Evolutionary conservation across 2,888 invertebrate genomes (phyloP), one percentile per base, ranked within the genome.

Genomic region (Pristionchus exspectatus): DNA sequence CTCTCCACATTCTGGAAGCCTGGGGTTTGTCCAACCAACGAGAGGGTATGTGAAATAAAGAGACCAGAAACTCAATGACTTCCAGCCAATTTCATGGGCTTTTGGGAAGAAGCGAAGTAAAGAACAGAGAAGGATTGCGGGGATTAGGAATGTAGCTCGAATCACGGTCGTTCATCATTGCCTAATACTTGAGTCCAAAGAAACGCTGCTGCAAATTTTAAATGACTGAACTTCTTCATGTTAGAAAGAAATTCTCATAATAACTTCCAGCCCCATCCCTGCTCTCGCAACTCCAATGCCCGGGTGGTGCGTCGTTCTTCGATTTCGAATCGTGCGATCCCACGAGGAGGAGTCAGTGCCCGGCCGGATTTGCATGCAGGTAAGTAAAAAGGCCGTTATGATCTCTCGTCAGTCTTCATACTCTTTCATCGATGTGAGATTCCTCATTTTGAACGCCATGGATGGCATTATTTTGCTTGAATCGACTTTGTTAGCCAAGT

Each of bases 361-460:
- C 88, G 16, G 72, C 88, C 33, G 88, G 88, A 30, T 87, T 87
- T 24, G 87, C 87, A 10, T 87, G 87, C 21, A n/a, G 87, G 87
- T 87, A 10, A 16, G 84, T 33, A 21, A 24, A 72, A 72, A n/a
- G 59, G 59, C 18, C 2, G 59, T 4, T 18, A 59, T 21, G 59
- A 14, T 59, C n/a, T n/a, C n/a, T n/a, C n/a, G n/a, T n/a, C n/a
- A 7, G 38, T 5, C 38, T 38, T 38, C 3, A 38, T 38, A 38
- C 38, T 38, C 38, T 38, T 5, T 3, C 38, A 38, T 5, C 38
- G 38, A 38, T 38, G 38, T 38, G 38, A 38, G 38, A 38, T 38
- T 38, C 38, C 5, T 38, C 38, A 38, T 38, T 3, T 38, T 38
- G 38, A 38, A 38, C 38, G 38, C 38, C 38, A 5, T 38, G 38